Evolutionary conservation across 2,888 invertebrate species (phyloP), one percentile per base, ranked within the genome.

Genomic region (Mallateleia sp.): DNA sequence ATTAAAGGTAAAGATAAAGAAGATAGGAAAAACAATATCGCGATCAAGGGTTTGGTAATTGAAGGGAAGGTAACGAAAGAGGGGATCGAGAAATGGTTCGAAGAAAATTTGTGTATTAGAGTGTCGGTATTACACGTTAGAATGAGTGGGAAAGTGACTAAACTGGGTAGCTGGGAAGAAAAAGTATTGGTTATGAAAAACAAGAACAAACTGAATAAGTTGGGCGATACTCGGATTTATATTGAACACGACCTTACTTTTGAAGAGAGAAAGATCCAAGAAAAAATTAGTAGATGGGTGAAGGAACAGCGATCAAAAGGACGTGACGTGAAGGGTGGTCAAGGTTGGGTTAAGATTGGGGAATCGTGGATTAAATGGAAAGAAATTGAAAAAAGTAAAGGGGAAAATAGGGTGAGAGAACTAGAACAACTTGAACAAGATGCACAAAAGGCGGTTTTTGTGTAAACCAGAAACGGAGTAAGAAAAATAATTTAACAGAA

Each of bases 281-380:
- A 67, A 18, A 77, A 56, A 52, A 66, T 66, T 14, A 9, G 3
- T 15, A 32, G 24, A 58, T 56, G 42, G 42, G 56, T 56, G 14
- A 77, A 66, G 38, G 18, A 45, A 22, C 22, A 77, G 20, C 54
- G 22, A 66, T 14, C 3, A 14, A 54, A 45, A 24, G 56, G 56
- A 7, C 15, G 5, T 1, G 7, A 9, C 1, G 62, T 77, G 1
- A 79, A 62, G 20, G 54, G 25, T 14, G 85, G 77, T n/a, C 24
- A 24, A 15, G 74, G 77, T 6, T 78, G 25, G 24, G 62, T 83
- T 9, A 80, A 72, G 28, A 58, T 75, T 11, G 83, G 72, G 1
- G 79, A 50, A 22, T 66, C 28, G 3, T 85, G 80, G 69, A 62
- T 45, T 52, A 66, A 22, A 0, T 67, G 34, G 87, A 81, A 77